Conservation (phyloP, 35 echinoderm and acorn worm species). For the Apostichopus japonicus region DNA sequence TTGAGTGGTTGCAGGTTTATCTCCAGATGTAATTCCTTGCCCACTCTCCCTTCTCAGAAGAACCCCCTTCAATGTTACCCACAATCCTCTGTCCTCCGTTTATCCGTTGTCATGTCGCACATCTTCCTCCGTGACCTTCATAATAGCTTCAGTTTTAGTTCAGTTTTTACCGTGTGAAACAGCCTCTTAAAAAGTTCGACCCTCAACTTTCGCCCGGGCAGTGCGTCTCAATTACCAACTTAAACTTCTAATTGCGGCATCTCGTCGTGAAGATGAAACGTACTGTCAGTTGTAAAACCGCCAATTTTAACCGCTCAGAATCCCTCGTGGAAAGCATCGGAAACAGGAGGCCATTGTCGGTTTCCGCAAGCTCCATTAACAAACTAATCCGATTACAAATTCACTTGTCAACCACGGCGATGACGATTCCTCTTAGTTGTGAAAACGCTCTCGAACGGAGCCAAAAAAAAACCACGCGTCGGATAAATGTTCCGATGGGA, state of each 20-base stretch:
- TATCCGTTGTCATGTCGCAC: too few relatives aligned
- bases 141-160: too few relatives aligned
- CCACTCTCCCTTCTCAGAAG: too few relatives aligned
- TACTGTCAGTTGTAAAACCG: background rate
- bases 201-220: background rate
- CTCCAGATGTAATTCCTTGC: too few relatives aligned
- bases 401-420: background rate
- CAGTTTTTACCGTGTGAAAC: background rate
- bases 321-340: background rate
- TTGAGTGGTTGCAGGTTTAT: too few relatives aligned
- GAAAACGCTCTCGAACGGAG: background rate
- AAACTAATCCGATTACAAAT: background rate
- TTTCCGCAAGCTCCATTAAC: background rate
- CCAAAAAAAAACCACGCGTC: too few relatives aligned
- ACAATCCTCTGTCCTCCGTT: too few relatives aligned
- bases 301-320: background rate
- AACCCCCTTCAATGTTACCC: too few relatives aligned
- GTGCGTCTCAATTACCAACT: background rate
- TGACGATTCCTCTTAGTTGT: background rate
- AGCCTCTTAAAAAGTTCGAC: background rate
- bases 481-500: too few relatives aligned
- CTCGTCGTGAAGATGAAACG: background rate
- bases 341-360: background rate
- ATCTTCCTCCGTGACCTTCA: too few relatives aligned
- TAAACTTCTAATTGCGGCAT: background rate